Conservation (phyloP, 2,797 vertebrate genomes). For the Alfaro cultratus region DNA sequence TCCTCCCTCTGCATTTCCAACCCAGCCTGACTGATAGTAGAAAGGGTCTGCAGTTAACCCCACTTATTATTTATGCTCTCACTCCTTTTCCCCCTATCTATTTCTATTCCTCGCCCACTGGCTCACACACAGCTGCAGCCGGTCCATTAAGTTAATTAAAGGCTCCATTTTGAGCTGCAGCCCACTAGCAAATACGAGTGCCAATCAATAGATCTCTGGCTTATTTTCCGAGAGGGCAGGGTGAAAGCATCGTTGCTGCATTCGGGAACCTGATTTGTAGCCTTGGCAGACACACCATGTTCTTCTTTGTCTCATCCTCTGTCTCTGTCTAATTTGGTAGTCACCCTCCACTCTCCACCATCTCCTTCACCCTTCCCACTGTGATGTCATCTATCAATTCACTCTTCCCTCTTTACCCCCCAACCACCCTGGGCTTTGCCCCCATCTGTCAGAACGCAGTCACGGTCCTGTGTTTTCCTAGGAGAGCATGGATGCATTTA, state of each 20-base stretch:
- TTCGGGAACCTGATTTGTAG: constrained; percentile 73
- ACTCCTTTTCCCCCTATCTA: constrained; percentile 44
- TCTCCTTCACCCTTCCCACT: constrained; percentile 49
- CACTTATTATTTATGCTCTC: constrained; percentile 72
- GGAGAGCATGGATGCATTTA: constrained; percentile 41
- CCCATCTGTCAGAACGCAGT: constrained; percentile 48
- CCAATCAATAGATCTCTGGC: constrained; percentile 85
- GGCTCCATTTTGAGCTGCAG: constrained; percentile 84
- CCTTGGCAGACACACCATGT: constrained; percentile 69
- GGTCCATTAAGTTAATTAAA: constrained; percentile 90
- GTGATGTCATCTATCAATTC: constrained; percentile 65
- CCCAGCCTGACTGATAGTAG: constrained; percentile 67
- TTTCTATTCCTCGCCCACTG: constrained; percentile 69
- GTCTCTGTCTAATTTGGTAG: constrained; percentile 75
- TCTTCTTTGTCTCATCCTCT: constrained; percentile 69
- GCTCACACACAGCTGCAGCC: constrained; percentile 79
- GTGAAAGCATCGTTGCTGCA: constrained; percentile 60
- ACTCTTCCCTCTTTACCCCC: constrained; percentile 46
- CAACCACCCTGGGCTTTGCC: constrained; percentile 46
- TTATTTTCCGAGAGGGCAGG: constrained; percentile 70
- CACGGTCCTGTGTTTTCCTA: constrained; percentile 33
- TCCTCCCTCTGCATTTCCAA: constrained; percentile 30
- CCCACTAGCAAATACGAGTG: constrained; percentile 79
- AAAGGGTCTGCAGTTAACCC: constrained; percentile 74
- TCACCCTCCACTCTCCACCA: constrained; percentile 51